These are phyloP conservation scores for Apodemia duryi DNA, from an alignment of 2,888 invertebrate genomes.

Conservation along the genomic window DNA sequence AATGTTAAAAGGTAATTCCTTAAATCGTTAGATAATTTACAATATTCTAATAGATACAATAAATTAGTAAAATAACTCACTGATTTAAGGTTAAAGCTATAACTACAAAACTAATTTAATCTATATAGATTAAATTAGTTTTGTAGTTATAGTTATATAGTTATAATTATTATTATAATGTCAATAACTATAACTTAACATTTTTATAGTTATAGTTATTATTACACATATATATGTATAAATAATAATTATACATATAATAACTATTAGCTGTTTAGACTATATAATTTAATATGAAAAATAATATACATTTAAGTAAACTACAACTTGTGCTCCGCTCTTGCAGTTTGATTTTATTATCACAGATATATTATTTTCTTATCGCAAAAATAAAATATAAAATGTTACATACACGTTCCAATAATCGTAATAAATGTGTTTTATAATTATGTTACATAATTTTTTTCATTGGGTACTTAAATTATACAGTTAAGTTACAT, in stretches of 20 bases:
- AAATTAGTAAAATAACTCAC: constrained; percentile 17
- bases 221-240: too few relatives aligned
- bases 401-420: not conserved
- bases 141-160: too few relatives aligned
- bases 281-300: constrained; percentile 16
- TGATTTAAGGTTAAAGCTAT: constrained; percentile 1
- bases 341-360: constrained; percentile 11
- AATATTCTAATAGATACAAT: constrained; percentile 8
- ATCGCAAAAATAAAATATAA: constrained; percentile 28
- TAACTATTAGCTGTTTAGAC: not conserved
- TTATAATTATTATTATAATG: too few relatives aligned
- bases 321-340: not conserved
- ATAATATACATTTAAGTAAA: not conserved
- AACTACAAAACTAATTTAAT: not conserved
- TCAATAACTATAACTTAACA: too few relatives aligned
- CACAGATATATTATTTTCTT: constrained; percentile 33
- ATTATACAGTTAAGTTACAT: too few relatives aligned
- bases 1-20: constrained; percentile 4
- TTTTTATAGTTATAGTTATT: too few relatives aligned
- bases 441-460: too few relatives aligned
- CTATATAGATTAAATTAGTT: too few relatives aligned
- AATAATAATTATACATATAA: not conserved
- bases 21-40: constrained; percentile 10
- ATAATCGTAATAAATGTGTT: constrained; percentile 26
- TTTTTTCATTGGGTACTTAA: too few relatives aligned